Evolutionary conservation across 2,888 invertebrate genomes (phyloP), one percentile per base, ranked within the genome.

Genomic region (Aproaerema taeniolella): DNA sequence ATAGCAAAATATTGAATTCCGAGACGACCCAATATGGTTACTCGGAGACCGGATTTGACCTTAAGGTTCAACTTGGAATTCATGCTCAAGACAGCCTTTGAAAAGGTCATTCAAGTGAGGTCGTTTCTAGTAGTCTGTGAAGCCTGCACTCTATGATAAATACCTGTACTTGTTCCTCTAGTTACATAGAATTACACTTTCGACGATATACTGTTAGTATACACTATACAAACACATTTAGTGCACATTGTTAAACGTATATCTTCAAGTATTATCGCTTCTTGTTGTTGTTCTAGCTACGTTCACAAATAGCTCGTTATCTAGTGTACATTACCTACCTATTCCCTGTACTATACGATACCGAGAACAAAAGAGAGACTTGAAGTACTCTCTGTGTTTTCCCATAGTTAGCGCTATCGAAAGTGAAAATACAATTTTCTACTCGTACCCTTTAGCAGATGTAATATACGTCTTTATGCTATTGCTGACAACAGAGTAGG

Each of bases 51-150:
- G 47, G 53, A 60, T 50, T 55, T 59, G 61, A 67, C 63, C 66
- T 67, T 54, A n/a, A 60, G 42, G 48, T 55, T 50, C 47, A 46
- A 51, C 55, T 59, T 59, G 54, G 47, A 56, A 55, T 54, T 61
- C 59, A 54, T 54, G 47, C 28, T 46, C 50, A 54, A 54, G 41
- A 47, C 50, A 53, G 52, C 57, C 59, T 61, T 47, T 46, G 47
- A 42, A 53, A 51, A 62, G 63, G 67, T 56, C 60, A 52, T 42
- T 52, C 43, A n/a, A 24, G 41, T 59, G 59, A 71, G 69, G 70
- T 61, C 53, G 57, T 50, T 52, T 58, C 49, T 49, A 52, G 43
- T 49, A 16, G 44, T 43, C 40, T 39, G 39, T 7, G 15, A 29
- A 36, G 26, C 16, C 29, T 37, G 29, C 38, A 25, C 12, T 17